Conservation (phyloP, 2,113 vertebrate genomes). For the Oryzias celebensis region DNA sequence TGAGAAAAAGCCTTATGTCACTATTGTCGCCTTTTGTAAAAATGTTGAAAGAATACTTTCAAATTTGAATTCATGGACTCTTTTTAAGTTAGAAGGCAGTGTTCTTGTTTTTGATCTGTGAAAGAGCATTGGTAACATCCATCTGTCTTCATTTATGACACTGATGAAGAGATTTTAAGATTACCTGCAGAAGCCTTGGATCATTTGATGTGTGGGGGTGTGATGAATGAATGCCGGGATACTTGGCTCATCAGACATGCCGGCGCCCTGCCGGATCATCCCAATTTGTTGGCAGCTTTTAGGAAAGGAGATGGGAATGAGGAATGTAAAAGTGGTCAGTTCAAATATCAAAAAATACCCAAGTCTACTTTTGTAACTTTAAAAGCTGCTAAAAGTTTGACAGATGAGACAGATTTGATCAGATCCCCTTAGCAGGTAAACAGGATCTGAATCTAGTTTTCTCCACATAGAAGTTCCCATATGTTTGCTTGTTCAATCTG, state of each 20-base stretch:
- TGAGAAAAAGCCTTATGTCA: conserved; percentile 34
- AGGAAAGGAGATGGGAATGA: conserved; percentile 9
- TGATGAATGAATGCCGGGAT: conserved; percentile 16
- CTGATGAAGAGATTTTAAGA: conserved; percentile 9
- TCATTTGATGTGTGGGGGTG: not conserved
- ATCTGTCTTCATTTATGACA: conserved; percentile 12
- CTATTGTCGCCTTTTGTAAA: conserved; percentile 38
- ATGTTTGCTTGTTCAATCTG: too few relatives aligned
- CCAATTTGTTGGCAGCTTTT: conserved; percentile 42
- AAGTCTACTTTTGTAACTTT: conserved; percentile 35
- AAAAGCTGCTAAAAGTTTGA: conserved; percentile 46
- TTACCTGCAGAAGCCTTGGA: not conserved
- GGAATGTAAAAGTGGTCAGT: conserved; percentile 13
- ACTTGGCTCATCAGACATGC: conserved; percentile 16
- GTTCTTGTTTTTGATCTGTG: conserved; percentile 8
- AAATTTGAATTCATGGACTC: not conserved
- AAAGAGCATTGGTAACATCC: conserved; percentile 12
- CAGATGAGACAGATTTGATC: conserved; percentile 61
- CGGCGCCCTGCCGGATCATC: conserved; percentile 21
- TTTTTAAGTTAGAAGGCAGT: conserved; percentile 6
- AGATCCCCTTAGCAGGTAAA: conserved; percentile 10
- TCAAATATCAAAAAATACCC: conserved; percentile 25
- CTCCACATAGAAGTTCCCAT: too few relatives aligned
- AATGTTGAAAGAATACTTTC: not conserved
- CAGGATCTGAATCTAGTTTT: too few relatives aligned